Base-by-base conservation (phyloP, 2,113 vertebrate genomes). In the Proteles cristata region DNA sequence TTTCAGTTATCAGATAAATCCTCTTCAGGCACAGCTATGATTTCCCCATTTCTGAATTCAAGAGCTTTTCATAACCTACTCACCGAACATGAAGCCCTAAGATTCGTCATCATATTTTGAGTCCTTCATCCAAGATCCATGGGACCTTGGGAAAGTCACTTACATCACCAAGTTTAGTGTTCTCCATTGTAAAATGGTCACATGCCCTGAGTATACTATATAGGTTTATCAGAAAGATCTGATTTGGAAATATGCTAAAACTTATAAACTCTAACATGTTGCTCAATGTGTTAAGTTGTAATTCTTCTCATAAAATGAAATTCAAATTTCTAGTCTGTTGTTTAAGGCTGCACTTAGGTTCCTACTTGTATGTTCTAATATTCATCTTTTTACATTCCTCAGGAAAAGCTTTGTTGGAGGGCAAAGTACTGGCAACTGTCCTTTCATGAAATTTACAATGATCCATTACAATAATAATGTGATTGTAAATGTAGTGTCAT, bases 21-120 rank as follows among this genome's bases (percentile, higher is more conserved):
- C n/a, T 93, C 16, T 5, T 88, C 8, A 14, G 50, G 16, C 2
- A n/a, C 33, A 80, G 7, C 17, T 35, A 17, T 69, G 39, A 31
- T 58, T 90, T 94, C 53, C 48, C n/a, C 6, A 33, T n/a, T 66
- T 95, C 28, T 66, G 69, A 93, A 85, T 28, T 95, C 21, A 85
- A 58, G 33, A 91, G 43, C 10, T 92, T 89, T 76, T 31, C 6
- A 14, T 48, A 65, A 66, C 4, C 68, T 33, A 55, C 2, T 11
- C 63, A 50, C 11, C 31, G 21, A 93, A 16, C 26, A 43, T 12
- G 25, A 74, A 90, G 3, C 10, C 45, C 55, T 16, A 65, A 39
- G 23, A 55, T 11, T 53, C 61, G 39, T 7, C 17, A 61, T 39
- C 25, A 4, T 11, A 25, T 33, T 39, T 65, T 68, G 25, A 2